Conservation (phyloP, 30 jellyfish, hydroid and myxozoan species). For the Pelagia noctiluca region DNA sequence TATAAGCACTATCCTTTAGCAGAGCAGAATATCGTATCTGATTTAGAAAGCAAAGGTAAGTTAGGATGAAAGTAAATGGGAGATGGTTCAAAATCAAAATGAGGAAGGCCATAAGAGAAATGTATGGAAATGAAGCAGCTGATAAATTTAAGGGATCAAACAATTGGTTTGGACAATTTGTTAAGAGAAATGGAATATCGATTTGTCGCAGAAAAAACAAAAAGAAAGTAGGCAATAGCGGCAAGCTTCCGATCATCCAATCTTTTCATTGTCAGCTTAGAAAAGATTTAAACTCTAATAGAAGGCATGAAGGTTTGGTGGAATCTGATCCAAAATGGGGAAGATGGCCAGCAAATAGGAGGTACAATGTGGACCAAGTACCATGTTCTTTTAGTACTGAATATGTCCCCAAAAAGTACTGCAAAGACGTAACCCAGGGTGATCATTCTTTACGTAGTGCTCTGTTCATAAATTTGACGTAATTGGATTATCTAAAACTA, state of each 20-base stretch:
- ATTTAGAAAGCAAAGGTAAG: constrained; percentile 1
- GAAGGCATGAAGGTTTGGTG: constrained; percentile 21
- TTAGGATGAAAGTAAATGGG: background rate
- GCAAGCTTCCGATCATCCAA: constrained; percentile 19
- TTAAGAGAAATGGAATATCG: background rate
- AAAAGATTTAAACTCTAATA: constrained; percentile 16
- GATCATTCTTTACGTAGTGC: too few species aligned
- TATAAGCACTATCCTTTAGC: constrained; percentile 17
- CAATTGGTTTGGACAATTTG: constrained; percentile 1
- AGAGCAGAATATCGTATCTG: background rate
- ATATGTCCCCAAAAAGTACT: constrained; percentile 21
- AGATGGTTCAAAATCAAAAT: constrained; percentile 11
- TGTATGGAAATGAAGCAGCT: constrained; percentile 19
- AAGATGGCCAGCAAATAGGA: constrained; percentile 8
- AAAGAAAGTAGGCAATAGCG: constrained; percentile 9
- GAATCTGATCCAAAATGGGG: constrained; percentile 41
- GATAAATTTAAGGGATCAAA: constrained; percentile 20
- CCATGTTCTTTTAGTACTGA: constrained; percentile 53
- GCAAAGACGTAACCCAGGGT: too few species aligned
- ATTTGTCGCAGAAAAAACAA: constrained; percentile 10
- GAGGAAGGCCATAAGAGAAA: background rate
- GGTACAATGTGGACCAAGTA: constrained; percentile 55
- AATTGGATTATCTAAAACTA: too few species aligned
- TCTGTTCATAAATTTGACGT: too few species aligned
- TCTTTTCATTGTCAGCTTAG: constrained; percentile 9